Evolutionary conservation across 2,797 vertebrate species (phyloP).

Genomic region (Microctenopoma steveboyesi): DNA sequence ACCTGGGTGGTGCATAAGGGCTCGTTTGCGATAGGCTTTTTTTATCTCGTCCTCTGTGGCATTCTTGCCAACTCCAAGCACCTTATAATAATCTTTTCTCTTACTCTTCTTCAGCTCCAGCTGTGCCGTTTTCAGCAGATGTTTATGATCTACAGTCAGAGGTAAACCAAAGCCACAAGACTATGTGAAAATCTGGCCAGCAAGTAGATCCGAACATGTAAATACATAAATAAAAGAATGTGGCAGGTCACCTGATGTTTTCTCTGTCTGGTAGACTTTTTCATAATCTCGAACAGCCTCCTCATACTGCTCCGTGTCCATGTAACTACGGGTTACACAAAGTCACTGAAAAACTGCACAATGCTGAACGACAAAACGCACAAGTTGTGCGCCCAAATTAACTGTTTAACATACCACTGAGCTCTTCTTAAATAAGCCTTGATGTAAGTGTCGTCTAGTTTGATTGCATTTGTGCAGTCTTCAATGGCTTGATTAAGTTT

Average conservation of each 20-base stretch:
- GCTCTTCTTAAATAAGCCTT: slow-evolving; percentile 95
- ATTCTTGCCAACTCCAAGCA: slow-evolving; percentile 92
- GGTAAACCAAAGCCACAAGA: not conserved
- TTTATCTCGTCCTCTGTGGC: slow-evolving; percentile 97
- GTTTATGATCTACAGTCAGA: slow-evolving; percentile 89
- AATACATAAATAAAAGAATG: not conserved
- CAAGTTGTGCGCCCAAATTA: not conserved
- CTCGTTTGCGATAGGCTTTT: slow-evolving; percentile 95
- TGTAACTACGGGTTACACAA: slow-evolving; percentile 84
- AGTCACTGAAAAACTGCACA: slow-evolving; percentile 28
- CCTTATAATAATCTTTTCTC: slow-evolving; percentile 98
- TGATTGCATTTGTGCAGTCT: slow-evolving; percentile 93
- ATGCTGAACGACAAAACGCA: slow-evolving; percentile 2
- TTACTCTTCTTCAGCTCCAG: slow-evolving; percentile 96
- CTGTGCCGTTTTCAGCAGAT: slow-evolving; percentile 92
- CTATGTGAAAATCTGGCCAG: not conserved
- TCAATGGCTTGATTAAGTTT: slow-evolving; percentile 93
- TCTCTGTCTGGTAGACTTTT: slow-evolving; percentile 96
- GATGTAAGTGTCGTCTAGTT: slow-evolving; percentile 92
- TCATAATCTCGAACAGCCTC: slow-evolving; percentile 97
- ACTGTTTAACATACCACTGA: slow-evolving; percentile 78
- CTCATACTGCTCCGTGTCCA: slow-evolving; percentile 94
- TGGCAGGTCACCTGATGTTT: slow-evolving; percentile 89
- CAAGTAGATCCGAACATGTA: too few relatives aligned
- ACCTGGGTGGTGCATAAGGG: slow-evolving; percentile 99